These are phyloP conservation scores for Nipponacmea schrenckii DNA, from an alignment of 2,888 invertebrate species.

Conservation along the genomic window DNA sequence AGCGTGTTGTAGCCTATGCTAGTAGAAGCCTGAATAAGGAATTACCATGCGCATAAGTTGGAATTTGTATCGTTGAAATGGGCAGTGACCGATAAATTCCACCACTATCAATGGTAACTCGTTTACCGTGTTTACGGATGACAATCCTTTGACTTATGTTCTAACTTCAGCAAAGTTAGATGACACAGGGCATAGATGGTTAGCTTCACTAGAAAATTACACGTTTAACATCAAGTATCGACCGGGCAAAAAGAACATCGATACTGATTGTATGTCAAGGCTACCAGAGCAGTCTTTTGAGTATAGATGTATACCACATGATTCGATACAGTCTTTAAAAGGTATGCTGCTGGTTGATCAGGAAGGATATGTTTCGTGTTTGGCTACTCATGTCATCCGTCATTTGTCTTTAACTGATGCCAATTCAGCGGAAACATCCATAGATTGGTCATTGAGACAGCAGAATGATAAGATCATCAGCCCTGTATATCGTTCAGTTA, in stretches of 20 bases:
- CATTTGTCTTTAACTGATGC: too few species aligned
- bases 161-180: conserved; percentile 33
- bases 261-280: too few species aligned
- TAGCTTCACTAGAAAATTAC: conserved; percentile 4
- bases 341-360: conserved; percentile 2
- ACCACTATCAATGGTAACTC: conserved; percentile 28
- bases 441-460: too few species aligned
- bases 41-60: conserved; percentile 34
- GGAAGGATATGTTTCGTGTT: conserved; percentile 11
- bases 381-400: background rate
- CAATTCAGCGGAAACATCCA: background rate
- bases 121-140: conserved; percentile 32
- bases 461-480: too few species aligned
- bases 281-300: conserved; percentile 12
- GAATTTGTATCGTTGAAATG: conserved; percentile 33
- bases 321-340: conserved; percentile 21
- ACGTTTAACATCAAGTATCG: too few species aligned
- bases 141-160: conserved; percentile 33
- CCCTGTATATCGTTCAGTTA: too few species aligned
- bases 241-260: too few species aligned
- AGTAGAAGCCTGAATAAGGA: conserved; percentile 29
- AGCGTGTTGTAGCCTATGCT: conserved; percentile 33
- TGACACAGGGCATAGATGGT: too few species aligned
- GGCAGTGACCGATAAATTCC: conserved; percentile 34
- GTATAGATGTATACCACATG: background rate